Percentiles rank a stretch among this genome's conserved stretches.
Evolutionary conservation across 2,797 vertebrate species (phyloP).

Genomic region (Mormyrops attenuatus): DNA sequence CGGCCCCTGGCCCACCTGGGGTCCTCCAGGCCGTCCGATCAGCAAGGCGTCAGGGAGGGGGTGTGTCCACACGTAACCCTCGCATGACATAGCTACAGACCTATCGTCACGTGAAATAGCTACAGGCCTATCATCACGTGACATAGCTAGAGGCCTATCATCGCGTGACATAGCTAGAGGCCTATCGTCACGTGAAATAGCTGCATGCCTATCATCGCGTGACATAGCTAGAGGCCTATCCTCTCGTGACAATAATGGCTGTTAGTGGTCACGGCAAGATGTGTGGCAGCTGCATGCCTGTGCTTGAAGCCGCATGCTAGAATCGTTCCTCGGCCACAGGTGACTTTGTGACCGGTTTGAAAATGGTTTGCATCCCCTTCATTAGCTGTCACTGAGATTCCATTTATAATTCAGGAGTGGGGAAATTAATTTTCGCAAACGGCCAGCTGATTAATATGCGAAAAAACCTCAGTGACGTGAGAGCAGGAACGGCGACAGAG

Average conservation of each 20-base stretch:
- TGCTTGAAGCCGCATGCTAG: not conserved
- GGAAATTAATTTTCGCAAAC: slow-evolving; percentile 27
- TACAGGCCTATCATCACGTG: slow-evolving; percentile 39
- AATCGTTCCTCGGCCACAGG: not conserved
- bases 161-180: no score
- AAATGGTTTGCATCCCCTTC: slow-evolving; percentile 29
- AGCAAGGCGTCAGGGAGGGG: slow-evolving; percentile 32
- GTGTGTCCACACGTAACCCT: slow-evolving; percentile 50
- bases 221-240: no score
- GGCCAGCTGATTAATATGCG: slow-evolving; percentile 34
- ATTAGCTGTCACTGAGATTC: slow-evolving; percentile 28
- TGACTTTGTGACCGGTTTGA: slow-evolving; percentile 2
- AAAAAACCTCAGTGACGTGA: not conserved
- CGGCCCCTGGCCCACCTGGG: not conserved
- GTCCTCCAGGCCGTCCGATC: slow-evolving; percentile 39
- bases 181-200: slow-evolving; percentile 46
- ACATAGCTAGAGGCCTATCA: slow-evolving; percentile 47
- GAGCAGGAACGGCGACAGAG: not conserved
- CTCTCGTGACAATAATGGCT: slow-evolving; percentile 45
- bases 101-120: slow-evolving; percentile 48
- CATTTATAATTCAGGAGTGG: slow-evolving; percentile 32
- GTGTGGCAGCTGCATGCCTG: not conserved
- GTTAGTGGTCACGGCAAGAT: slow-evolving; percentile 23
- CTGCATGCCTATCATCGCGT: slow-evolving; percentile 49
- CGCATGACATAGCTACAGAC: slow-evolving; percentile 42